Conservation (phyloP, 2,113 vertebrate genomes). For the Anoura caudifer region DNA sequence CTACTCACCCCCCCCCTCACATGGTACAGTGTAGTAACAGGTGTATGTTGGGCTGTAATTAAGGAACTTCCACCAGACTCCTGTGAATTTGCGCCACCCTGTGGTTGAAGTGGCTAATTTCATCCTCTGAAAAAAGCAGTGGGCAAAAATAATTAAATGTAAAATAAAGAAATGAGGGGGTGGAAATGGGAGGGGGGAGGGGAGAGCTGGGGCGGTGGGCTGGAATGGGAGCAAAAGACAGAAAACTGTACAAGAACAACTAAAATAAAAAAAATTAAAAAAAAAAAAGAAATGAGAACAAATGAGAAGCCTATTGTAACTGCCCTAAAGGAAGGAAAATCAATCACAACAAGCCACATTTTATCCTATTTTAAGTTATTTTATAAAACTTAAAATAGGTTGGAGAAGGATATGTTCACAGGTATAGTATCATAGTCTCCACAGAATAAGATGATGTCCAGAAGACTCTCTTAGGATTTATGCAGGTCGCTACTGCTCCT, state of each 20-base stretch:
- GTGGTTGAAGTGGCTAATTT: conserved; percentile 33
- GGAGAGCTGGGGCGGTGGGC: too few species aligned
- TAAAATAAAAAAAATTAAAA: too few species aligned
- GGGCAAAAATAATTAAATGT: neutral
- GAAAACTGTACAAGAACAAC: too few species aligned
- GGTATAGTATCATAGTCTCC: neutral
- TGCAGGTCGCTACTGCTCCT: neutral
- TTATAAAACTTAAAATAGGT: conserved; percentile 13
- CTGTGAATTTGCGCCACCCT: conserved; percentile 16
- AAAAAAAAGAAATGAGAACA: neutral
- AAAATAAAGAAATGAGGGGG: neutral
- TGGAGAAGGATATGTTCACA: neutral
- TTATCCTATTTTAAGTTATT: neutral
- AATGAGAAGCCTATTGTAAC: neutral
- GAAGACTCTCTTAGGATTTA: neutral
- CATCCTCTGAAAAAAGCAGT: neutral
- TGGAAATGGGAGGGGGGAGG: too few species aligned
- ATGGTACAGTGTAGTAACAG: neutral
- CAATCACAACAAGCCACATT: neutral
- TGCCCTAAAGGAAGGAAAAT: neutral
- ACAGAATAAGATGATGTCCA: neutral
- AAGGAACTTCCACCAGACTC: neutral
- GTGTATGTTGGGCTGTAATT: neutral
- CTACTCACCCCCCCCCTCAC: neutral
- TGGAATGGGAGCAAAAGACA: too few species aligned